phyloP scores from a whole-genome alignment of 2,888 invertebrate genomes.

The Drosophila nr. perissopoda region DNA sequence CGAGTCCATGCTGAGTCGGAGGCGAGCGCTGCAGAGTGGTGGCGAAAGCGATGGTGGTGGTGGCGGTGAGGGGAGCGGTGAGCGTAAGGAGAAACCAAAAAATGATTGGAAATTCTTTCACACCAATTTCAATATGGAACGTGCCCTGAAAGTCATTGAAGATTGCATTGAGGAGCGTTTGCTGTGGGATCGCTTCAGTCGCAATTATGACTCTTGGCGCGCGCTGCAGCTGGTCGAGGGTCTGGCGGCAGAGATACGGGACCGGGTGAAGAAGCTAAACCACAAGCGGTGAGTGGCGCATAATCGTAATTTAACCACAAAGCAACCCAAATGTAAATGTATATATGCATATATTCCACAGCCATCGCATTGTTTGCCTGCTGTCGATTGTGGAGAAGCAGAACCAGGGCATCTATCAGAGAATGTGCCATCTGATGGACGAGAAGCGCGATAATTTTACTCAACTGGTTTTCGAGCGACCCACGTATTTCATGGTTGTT shows the following conservation, averaged over 20 bases:
- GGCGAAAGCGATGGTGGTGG: constrained; percentile 45
- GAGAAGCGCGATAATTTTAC: constrained; percentile 83
- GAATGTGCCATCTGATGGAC: constrained; percentile 84
- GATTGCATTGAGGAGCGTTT: constrained; percentile 83
- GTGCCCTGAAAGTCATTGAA: constrained; percentile 82
- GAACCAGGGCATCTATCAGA: constrained; percentile 82
- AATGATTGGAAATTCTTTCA: constrained; percentile 82
- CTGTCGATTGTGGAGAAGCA: constrained; percentile 84
- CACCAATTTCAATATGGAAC: constrained; percentile 84
- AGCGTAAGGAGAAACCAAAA: constrained; percentile 70
- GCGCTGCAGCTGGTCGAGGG: constrained; percentile 82
- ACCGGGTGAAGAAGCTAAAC: constrained; percentile 82
- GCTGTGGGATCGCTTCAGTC: constrained; percentile 84
- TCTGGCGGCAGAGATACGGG: constrained; percentile 81
- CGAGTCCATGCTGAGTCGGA: constrained; percentile 81
- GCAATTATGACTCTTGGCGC: constrained; percentile 84
- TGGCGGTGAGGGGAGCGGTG: constrained; percentile 47
- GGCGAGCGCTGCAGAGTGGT: constrained; percentile 68
- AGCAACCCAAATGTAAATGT: constrained; percentile 7
- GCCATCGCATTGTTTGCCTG: constrained; percentile 84
- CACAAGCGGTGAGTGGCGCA: constrained; percentile 75
- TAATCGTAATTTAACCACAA: constrained; percentile 11
- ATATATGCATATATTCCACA: constrained; percentile 33
- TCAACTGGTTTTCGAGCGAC: constrained; percentile 82
- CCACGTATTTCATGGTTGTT: constrained; percentile 83